phyloP scores from a whole-genome alignment of 2,797 vertebrate genomes.

The Typhlichthys eigenmanni region DNA sequence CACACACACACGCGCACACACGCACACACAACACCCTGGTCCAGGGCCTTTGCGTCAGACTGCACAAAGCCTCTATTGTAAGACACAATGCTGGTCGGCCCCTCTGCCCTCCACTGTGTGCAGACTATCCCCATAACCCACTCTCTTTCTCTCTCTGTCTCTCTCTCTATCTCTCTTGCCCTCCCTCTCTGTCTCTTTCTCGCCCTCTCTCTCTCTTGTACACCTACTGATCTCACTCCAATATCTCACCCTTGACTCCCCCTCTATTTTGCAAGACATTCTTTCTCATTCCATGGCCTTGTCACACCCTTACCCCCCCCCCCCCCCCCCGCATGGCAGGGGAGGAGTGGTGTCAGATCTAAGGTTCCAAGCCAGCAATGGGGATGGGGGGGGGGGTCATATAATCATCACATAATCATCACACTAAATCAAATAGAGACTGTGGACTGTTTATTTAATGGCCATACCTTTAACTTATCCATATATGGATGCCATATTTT shows the following conservation, averaged over 20 bases:
- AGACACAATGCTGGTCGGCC: conserved; percentile 65
- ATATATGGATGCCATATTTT: too few relatives aligned
- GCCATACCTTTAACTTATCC: too few relatives aligned
- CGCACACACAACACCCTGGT: conserved; percentile 35
- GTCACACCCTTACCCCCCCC: conserved; percentile 1
- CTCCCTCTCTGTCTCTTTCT: background rate
- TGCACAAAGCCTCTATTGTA: conserved; percentile 76
- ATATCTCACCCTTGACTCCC: background rate
- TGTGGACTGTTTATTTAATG: too few relatives aligned
- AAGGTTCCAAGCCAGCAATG: conserved; percentile 1
- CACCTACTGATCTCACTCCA: background rate
- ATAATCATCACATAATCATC: too few relatives aligned
- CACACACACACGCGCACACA: conserved; percentile 8
- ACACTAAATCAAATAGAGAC: conserved; percentile 1
- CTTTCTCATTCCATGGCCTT: conserved; percentile 18
- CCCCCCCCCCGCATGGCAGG: background rate
- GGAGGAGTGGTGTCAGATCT: conserved; percentile 18
- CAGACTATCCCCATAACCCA: conserved; percentile 43
- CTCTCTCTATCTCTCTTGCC: background rate
- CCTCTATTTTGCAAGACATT: conserved; percentile 19
- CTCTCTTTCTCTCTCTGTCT: conserved; percentile 24
- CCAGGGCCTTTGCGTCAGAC: conserved; percentile 60
- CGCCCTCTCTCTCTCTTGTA: conserved; percentile 10
- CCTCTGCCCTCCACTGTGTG: conserved; percentile 57
- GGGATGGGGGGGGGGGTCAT: background rate